Evolutionary conservation across 2,888 invertebrate genomes (phyloP).

Genomic region (Philereme vetulata): DNA sequence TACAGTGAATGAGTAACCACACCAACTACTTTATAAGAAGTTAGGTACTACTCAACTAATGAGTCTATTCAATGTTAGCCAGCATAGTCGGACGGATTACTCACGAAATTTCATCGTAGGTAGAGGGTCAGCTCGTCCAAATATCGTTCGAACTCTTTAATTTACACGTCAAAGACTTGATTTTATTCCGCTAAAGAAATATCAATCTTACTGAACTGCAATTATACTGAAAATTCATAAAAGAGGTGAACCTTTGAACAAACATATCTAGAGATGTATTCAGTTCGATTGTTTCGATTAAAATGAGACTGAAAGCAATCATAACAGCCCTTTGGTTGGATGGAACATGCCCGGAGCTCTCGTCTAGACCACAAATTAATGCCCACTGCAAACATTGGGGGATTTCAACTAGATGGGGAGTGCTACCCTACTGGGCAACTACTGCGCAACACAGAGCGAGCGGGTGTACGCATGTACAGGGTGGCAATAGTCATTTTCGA

Average conservation of each 20-base stretch:
- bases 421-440: neutral
- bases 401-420: constrained; percentile 24
- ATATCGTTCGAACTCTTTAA: constrained; percentile 12
- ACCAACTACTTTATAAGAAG: constrained; percentile 8
- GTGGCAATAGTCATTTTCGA: neutral
- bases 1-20: constrained; percentile 10
- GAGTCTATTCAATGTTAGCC: constrained; percentile 25
- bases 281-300: constrained; percentile 5
- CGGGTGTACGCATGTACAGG: neutral
- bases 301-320: constrained; percentile 19
- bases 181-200: too few relatives aligned
- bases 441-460: neutral
- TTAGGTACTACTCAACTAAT: constrained; percentile 17
- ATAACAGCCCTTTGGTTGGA: constrained; percentile 11
- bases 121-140: constrained; percentile 3
- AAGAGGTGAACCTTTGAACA: neutral
- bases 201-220: too few relatives aligned
- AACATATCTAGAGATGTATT: neutral
- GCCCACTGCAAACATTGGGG: constrained; percentile 22
- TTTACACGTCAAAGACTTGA: neutral
- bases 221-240: too few relatives aligned
- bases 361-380: constrained; percentile 32
- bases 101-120: constrained; percentile 20
- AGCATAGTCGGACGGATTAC: constrained; percentile 21
- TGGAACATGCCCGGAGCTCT: constrained; percentile 18